Conservation (phyloP, 2,888 invertebrate genomes). For the Micropterix aruncella region DNA sequence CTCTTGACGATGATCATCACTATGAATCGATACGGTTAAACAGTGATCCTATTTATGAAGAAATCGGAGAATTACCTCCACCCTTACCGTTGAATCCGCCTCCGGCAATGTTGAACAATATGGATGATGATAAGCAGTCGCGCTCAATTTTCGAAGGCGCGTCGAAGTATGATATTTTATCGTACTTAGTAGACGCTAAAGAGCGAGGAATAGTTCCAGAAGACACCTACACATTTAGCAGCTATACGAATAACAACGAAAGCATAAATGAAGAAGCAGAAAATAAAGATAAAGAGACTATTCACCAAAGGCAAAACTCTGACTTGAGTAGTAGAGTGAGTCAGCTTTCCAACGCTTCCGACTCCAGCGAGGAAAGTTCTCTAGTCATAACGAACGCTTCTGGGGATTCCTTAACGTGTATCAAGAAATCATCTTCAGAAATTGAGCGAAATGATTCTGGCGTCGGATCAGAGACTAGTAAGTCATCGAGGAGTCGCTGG, state of each 20-base stretch:
- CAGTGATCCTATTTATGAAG: conserved; percentile 66
- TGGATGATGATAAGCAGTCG: conserved; percentile 58
- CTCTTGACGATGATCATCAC: conserved; percentile 50
- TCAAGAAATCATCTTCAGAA: conserved; percentile 51
- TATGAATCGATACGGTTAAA: conserved; percentile 56
- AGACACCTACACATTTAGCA: conserved; percentile 53
- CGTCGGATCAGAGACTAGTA: conserved; percentile 84
- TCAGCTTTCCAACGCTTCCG: conserved; percentile 68
- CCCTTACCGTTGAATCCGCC: conserved; percentile 69
- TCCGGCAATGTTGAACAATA: conserved; percentile 49
- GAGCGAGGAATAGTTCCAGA: conserved; percentile 58
- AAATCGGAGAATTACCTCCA: conserved; percentile 61
- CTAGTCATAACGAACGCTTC: conserved; percentile 45
- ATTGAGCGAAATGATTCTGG: conserved; percentile 88
- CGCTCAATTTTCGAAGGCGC: conserved; percentile 67
- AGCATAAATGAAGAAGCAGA: conserved; percentile 37
- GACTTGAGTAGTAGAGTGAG: conserved; percentile 56
- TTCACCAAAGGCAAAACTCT: conserved; percentile 29
- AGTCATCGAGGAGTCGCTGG: conserved; percentile 65
- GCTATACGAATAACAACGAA: conserved; percentile 37
- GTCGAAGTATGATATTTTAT: conserved; percentile 80
- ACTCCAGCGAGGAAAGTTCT: conserved; percentile 74
- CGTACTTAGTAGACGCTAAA: conserved; percentile 78
- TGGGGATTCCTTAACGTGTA: conserved; percentile 37
- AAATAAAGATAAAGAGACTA: conserved; percentile 41